Base-by-base conservation (phyloP, 2,797 vertebrate genomes). In the Manis pentadactyla region DNA sequence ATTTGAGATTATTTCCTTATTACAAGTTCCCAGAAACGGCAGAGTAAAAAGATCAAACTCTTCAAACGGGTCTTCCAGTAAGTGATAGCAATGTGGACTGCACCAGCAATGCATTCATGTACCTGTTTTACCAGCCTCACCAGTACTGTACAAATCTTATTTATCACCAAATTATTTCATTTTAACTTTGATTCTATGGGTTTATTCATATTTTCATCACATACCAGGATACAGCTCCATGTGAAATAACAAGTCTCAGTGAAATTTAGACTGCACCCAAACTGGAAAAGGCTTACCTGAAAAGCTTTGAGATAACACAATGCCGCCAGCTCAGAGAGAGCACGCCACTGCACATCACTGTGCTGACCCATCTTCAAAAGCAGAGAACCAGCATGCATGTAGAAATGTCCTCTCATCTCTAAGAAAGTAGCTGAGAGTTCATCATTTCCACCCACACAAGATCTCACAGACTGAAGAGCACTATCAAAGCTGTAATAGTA, bases 401-500 rank as follows among this genome's bases (percentile, higher is more conserved):
- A 99, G 17, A 99, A 99, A 96, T 99, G 99, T 83, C 99, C 99
- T 97, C 98, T 99, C 98, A 99, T 99, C 98, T 99, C 99, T 90
- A 98, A 94, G 95, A 99, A 99, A 63, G 99, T 98, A 95, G 99
- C 98, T 68, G 98, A 98, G n/a, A 99, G 98, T 46, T 99, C 99
- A 2, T 99, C 99, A 66, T 98, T 98, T 55, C 90, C 98, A 39
- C 66, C 95, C 49, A 98, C 98, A 0, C 98, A 97, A 0, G 98
- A 98, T 86, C 99, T 99, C 95, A 99, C 97, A 2, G 97, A 98
- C 96, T 99, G 99, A 98, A 99, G 99, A 11, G 97, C 98, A 89
- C 97, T 97, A 97, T 99, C 99, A 98, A 99, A 99, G 96, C 99
- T 99, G 97, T 7, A 98, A 97, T 7, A 42, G 27, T 97, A 90